phyloP scores from a whole-genome alignment of 2,888 invertebrate genomes.

The Rhamnusium bicolor region DNA sequence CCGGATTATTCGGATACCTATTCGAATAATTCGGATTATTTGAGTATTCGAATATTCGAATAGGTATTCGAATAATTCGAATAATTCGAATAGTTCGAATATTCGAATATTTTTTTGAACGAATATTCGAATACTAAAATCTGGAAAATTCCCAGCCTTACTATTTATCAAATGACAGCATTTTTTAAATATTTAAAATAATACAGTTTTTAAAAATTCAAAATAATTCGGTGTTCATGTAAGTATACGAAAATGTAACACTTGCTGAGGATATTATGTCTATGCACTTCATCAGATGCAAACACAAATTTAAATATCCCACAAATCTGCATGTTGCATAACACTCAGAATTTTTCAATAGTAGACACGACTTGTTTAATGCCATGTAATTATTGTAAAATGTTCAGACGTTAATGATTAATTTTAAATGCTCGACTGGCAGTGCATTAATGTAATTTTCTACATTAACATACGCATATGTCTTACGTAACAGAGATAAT shows the following conservation, averaged over 20 bases:
- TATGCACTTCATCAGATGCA: background rate
- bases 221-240: background rate
- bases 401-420: constrained; percentile 1
- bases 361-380: background rate
- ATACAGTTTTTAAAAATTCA: too few species aligned
- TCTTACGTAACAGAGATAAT: constrained; percentile 2
- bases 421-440: background rate
- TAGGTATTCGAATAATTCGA: too few species aligned
- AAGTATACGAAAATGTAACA: background rate
- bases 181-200: too few species aligned
- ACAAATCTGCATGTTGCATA: background rate
- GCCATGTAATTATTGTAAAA: background rate
- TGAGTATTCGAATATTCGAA: too few species aligned
- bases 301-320: background rate
- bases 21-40: too few species aligned
- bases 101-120: too few species aligned
- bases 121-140: too few species aligned
- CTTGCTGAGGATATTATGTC: background rate
- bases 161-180: too few species aligned
- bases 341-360: background rate
- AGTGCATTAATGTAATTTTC: background rate
- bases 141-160: too few species aligned
- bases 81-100: too few species aligned
- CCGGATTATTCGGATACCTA: too few species aligned
- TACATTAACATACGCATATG: background rate